Evolutionary conservation across 2,888 invertebrate species (phyloP).

Genomic region (Gibbula magus): DNA sequence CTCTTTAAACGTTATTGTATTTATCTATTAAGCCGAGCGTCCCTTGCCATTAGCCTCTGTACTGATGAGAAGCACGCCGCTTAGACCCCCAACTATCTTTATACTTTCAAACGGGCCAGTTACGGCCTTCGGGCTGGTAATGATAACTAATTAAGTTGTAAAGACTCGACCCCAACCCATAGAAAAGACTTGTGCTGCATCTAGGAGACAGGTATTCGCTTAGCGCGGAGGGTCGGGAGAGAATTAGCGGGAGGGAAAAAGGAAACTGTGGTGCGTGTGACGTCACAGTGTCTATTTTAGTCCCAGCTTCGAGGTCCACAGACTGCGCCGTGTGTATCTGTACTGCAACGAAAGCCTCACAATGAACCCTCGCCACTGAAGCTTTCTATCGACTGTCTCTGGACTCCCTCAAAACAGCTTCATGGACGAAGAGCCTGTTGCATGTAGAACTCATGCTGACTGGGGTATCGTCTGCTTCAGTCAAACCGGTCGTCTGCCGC

Average conservation of each 20-base stretch:
- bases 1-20: too few relatives aligned
- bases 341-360: not conserved
- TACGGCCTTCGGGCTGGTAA: not conserved
- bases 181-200: not conserved
- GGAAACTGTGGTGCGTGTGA: conserved; percentile 11
- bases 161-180: not conserved
- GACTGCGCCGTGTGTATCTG: not conserved
- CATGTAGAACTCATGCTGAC: too few relatives aligned
- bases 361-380: not conserved
- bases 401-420: too few relatives aligned
- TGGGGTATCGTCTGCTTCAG: too few relatives aligned
- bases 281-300: conserved; percentile 10
- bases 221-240: not conserved
- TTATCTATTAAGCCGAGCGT: too few relatives aligned
- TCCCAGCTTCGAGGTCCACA: not conserved
- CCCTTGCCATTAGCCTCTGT: too few relatives aligned
- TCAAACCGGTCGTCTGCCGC: too few relatives aligned
- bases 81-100: not conserved
- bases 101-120: not conserved
- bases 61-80: too few relatives aligned
- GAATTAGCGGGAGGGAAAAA: not conserved
- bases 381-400: not conserved
- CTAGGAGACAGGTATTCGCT: not conserved
- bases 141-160: conserved; percentile 8
- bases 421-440: too few relatives aligned